These are phyloP conservation scores for Lagopus leucura DNA, from an alignment of 2,113 vertebrate species.

Conservation along the genomic window DNA sequence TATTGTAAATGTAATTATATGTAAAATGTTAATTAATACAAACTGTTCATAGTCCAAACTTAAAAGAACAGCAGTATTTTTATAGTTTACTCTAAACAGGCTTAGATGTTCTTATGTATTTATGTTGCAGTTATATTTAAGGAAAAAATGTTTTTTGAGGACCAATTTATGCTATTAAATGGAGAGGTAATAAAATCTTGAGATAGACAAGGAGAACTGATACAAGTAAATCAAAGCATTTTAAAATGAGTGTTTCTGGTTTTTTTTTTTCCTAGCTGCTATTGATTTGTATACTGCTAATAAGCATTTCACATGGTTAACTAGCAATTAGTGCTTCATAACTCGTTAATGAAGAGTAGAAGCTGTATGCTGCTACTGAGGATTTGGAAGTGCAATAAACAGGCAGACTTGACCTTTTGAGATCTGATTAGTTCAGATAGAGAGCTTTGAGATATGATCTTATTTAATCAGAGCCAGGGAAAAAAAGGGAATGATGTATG, in stretches of 20 bases:
- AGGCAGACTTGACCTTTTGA: not conserved
- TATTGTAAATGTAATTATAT: not conserved
- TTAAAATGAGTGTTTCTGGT: not conserved
- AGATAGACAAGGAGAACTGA: not conserved
- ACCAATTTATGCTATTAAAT: not conserved
- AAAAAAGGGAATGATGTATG: not conserved
- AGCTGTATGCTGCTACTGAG: not conserved
- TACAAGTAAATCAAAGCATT: not conserved
- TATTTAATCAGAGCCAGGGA: not conserved
- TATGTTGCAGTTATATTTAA: not conserved
- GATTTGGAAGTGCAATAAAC: not conserved
- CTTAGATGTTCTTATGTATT: not conserved
- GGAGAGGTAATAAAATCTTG: not conserved
- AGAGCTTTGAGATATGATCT: not conserved
- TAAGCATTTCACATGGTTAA: not conserved
- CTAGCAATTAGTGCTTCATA: not conserved
- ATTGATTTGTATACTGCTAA: not conserved
- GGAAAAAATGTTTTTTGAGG: not conserved
- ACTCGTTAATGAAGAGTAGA: not conserved
- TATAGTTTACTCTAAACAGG: not conserved
- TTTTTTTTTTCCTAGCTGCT: not conserved
- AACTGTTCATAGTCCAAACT: not conserved
- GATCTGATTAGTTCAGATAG: not conserved
- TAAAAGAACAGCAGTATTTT: not conserved
- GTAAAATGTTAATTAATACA: not conserved